Evolutionary conservation across 2,113 vertebrate genomes (phyloP).

Genomic region (Salvelinus alpinus): DNA sequence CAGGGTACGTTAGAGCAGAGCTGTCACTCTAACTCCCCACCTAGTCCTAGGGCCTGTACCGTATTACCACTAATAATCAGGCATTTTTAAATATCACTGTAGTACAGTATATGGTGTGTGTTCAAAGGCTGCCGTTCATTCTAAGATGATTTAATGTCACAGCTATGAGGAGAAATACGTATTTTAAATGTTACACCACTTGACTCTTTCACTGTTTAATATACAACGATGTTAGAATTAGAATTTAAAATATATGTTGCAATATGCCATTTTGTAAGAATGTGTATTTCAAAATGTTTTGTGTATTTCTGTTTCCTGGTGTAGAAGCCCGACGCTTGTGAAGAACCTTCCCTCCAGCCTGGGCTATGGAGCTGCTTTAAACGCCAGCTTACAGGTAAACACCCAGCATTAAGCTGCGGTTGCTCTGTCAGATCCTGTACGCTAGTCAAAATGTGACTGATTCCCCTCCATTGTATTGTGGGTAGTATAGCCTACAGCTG

Average conservation of each 20-base stretch:
- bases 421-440: too few species aligned
- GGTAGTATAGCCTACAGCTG: neutral
- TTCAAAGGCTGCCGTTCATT: neutral
- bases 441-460: too few species aligned
- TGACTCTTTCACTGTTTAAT: neutral
- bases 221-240: neutral
- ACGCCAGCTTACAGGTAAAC: constrained; percentile 97
- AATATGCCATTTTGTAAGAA: neutral
- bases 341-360: constrained; percentile 98
- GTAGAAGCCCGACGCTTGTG: constrained; percentile 96
- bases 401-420: neutral
- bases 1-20: constrained; percentile 82
- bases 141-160: neutral
- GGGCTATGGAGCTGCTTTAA: constrained; percentile 96
- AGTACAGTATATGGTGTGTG: neutral
- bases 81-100: neutral
- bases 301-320: neutral
- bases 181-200: neutral
- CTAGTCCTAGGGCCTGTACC: neutral
- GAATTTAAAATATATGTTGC: neutral
- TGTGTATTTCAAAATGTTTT: neutral
- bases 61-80: neutral
- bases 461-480: neutral
- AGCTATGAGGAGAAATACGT: neutral
- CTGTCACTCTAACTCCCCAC: neutral